Evolutionary conservation across 2,113 vertebrate genomes (phyloP).

Genomic region (Arenaria interpres): DNA sequence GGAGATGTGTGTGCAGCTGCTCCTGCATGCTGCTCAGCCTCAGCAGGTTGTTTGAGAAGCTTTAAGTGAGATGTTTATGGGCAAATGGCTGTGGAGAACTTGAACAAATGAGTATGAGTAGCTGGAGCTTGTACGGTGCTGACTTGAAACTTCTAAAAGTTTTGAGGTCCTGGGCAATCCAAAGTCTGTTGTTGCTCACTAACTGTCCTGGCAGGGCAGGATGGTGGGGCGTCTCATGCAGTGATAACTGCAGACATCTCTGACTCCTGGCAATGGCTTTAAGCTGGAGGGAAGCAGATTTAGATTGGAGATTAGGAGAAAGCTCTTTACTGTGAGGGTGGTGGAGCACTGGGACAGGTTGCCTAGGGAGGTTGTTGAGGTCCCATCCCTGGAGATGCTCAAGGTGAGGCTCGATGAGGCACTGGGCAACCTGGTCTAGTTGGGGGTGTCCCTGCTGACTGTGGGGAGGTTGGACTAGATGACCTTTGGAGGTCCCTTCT

Average conservation of each 20-base stretch:
- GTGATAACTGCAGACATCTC: neutral
- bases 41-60: neutral
- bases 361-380: no score
- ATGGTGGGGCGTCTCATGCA: neutral
- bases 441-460: no score
- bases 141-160: neutral
- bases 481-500: no score
- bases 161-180: neutral
- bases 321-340: no score
- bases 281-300: no score
- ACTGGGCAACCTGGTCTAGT: no score
- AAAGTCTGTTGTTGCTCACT: neutral
- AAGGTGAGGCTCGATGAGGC: no score
- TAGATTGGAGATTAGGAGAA: no score
- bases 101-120: neutral
- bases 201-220: neutral
- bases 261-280: no score
- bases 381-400: no score
- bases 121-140: neutral
- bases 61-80: neutral
- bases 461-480: no score
- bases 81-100: neutral
- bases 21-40: accelerated
- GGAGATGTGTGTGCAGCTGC: neutral
- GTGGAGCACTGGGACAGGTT: no score